A percentile compares a stretch with the other conserved stretches of the same genome.
phyloP scores from a whole-genome alignment of 2,113 vertebrate species.

The Balaeniceps rex region DNA sequence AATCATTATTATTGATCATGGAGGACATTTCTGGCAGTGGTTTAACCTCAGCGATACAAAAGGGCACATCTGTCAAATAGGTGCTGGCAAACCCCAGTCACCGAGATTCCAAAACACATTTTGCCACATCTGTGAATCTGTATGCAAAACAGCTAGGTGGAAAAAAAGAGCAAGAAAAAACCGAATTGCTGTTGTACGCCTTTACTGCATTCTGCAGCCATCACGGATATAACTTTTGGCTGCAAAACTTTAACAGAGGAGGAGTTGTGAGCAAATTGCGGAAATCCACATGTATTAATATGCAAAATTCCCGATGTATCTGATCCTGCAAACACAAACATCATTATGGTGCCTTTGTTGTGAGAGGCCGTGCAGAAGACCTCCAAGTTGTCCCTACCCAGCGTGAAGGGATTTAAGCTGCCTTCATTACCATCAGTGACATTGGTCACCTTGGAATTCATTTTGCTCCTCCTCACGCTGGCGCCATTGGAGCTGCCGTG shows the following conservation, averaged over 20 bases:
- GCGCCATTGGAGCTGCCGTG: neutral
- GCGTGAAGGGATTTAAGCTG: neutral
- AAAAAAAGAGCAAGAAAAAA: neutral
- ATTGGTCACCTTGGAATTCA: neutral
- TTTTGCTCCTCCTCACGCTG: neutral
- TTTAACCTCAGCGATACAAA: neutral
- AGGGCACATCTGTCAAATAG: neutral
- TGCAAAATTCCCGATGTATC: neutral
- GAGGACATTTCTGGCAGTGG: slow-evolving; percentile 20
- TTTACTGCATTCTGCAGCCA: neutral
- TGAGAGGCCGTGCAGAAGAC: neutral
- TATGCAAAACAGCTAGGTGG: neutral
- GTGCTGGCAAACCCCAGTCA: neutral
- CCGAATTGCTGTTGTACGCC: neutral
- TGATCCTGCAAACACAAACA: neutral
- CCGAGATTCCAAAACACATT: neutral
- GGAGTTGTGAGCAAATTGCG: neutral
- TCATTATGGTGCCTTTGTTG: neutral
- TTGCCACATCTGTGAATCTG: neutral
- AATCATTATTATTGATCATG: neutral
- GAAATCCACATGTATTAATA: neutral
- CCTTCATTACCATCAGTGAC: neutral
- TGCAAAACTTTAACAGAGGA: neutral
- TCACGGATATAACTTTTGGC: neutral
- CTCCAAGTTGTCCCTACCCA: neutral